Percentiles rank a stretch among this genome's conserved stretches.
Evolutionary conservation across 2,797 vertebrate genomes (phyloP).

Genomic region (Toxotes lorentzi): DNA sequence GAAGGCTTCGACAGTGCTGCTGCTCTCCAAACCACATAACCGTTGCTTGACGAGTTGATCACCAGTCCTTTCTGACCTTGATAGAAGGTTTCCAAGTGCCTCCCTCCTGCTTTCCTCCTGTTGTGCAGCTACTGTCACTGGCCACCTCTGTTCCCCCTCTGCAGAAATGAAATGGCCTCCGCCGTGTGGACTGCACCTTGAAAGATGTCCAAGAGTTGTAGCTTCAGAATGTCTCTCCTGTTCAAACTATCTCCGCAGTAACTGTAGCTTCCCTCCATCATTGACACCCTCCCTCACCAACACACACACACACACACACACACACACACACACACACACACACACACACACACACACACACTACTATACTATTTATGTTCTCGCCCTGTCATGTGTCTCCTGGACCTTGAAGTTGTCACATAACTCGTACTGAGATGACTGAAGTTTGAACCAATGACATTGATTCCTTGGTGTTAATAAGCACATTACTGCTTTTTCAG

Average conservation of each 20-base stretch:
- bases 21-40: background rate
- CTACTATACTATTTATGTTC: slow-evolving; percentile 54
- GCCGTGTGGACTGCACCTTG: background rate
- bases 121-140: background rate
- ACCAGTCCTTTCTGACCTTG: slow-evolving; percentile 28
- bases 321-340: slow-evolving; percentile 39
- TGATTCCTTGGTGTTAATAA: slow-evolving; percentile 1
- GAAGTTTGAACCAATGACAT: slow-evolving; percentile 38
- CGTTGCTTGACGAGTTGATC: background rate
- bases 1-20: slow-evolving; percentile 2
- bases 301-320: slow-evolving; percentile 42
- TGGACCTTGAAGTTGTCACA: slow-evolving; percentile 54
- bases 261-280: slow-evolving; percentile 40
- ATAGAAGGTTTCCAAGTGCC: background rate
- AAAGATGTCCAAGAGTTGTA: slow-evolving; percentile 7
- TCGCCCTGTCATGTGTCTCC: slow-evolving; percentile 34
- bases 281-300: slow-evolving; percentile 38
- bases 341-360: slow-evolving; percentile 24
- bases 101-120: background rate
- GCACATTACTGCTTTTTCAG: slow-evolving; percentile 2
- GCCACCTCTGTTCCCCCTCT: background rate
- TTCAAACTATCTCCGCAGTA: slow-evolving; percentile 11
- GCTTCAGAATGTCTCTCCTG: slow-evolving; percentile 32
- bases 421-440: slow-evolving; percentile 55
- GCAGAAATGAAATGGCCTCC: slow-evolving; percentile 1